phyloP scores from a whole-genome alignment of 1,140 invertebrate species.

The Platyscapa corneri region DNA sequence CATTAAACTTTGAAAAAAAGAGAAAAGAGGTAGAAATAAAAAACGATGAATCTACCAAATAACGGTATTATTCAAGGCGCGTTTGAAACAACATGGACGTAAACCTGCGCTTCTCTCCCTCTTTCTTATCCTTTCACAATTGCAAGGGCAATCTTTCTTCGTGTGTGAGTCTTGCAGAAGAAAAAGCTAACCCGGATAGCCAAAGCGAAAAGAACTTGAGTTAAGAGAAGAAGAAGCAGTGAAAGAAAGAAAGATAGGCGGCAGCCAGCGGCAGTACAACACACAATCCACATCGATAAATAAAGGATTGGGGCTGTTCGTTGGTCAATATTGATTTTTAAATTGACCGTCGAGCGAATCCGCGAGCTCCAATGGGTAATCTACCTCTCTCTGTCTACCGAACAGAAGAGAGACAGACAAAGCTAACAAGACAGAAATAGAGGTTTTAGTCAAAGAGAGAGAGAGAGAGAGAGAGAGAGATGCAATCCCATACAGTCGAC shows the following conservation, averaged over 20 bases:
- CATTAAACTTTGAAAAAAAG: background rate
- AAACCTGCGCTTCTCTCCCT: slow-evolving; percentile 30
- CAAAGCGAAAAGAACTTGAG: slow-evolving; percentile 48
- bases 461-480: slow-evolving; percentile 22
- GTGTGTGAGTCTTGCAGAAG: background rate
- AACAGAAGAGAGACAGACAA: slow-evolving; percentile 15
- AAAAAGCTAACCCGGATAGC: slow-evolving; percentile 46
- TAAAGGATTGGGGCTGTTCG: slow-evolving; percentile 71
- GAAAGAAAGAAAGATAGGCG: background rate
- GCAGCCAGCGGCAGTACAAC: slow-evolving; percentile 32
- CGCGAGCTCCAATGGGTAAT: slow-evolving; percentile 44
- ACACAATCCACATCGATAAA: slow-evolving; percentile 72
- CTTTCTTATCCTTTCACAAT: background rate
- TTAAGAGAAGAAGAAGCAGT: background rate
- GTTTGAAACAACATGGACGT: slow-evolving; percentile 65
- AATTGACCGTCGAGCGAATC: slow-evolving; percentile 70
- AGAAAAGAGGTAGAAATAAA: background rate
- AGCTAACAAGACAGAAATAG: slow-evolving; percentile 64
- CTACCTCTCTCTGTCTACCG: background rate
- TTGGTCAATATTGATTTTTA: slow-evolving; percentile 75
- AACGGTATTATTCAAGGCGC: slow-evolving; percentile 68
- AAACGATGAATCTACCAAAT: slow-evolving; percentile 49
- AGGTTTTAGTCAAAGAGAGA: slow-evolving; percentile 68
- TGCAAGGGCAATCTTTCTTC: slow-evolving; percentile 46
- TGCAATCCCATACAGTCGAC: background rate